phyloP scores from a whole-genome alignment of 2,888 invertebrate species.

The Ischnus inquisitorius region DNA sequence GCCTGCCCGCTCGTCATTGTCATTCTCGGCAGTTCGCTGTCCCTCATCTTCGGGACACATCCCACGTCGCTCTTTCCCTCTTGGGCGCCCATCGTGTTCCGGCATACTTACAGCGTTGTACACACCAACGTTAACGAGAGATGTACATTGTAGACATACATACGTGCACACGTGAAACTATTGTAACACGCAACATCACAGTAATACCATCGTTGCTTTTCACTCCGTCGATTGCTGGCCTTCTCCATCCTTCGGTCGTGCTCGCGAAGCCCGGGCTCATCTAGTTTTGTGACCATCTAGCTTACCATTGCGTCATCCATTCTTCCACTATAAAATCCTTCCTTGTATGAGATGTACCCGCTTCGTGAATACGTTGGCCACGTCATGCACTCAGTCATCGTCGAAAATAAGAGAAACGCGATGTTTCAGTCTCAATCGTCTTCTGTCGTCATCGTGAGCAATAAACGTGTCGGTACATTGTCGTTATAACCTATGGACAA shows the following conservation, averaged over 20 bases:
- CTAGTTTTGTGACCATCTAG: neutral
- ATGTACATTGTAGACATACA: neutral
- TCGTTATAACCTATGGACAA: neutral
- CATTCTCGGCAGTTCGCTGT: slow-evolving; percentile 72
- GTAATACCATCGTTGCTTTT: slow-evolving; percentile 6
- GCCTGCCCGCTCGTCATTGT: slow-evolving; percentile 77
- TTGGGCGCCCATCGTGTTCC: slow-evolving; percentile 40
- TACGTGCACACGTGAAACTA: neutral
- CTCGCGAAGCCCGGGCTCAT: neutral
- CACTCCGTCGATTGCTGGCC: slow-evolving; percentile 1
- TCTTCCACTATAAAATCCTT: slow-evolving; percentile 13
- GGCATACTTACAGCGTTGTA: slow-evolving; percentile 16
- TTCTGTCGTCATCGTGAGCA: neutral
- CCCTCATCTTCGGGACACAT: slow-evolving; percentile 50
- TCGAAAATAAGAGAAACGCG: neutral
- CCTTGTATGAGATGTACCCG: neutral
- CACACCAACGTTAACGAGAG: slow-evolving; percentile 7
- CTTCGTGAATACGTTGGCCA: neutral
- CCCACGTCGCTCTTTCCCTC: slow-evolving; percentile 41
- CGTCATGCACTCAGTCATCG: neutral
- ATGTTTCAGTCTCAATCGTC: neutral
- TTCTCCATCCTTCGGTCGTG: neutral
- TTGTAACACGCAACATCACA: slow-evolving; percentile 7
- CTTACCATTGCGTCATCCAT: slow-evolving; percentile 12
- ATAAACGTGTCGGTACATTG: neutral